phyloP scores from a whole-genome alignment of 2,888 invertebrate species.

The Watsonalla cultraria region DNA sequence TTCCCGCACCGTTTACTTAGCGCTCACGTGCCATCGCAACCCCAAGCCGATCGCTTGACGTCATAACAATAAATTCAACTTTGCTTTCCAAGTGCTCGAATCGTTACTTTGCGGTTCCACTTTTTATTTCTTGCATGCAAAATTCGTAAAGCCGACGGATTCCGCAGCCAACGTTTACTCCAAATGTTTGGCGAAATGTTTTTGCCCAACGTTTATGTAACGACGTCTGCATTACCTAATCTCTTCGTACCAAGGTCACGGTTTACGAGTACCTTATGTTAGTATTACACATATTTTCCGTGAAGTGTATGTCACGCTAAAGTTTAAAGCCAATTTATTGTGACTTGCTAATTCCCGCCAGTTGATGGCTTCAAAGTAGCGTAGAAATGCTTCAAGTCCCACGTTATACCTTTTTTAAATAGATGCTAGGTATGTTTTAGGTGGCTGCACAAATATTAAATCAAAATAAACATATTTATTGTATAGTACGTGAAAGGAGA shows the following conservation, averaged over 20 bases:
- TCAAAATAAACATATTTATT: no score
- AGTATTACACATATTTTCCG: no score
- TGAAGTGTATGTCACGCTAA: no score
- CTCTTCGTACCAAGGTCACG: background rate
- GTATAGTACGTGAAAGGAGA: no score
- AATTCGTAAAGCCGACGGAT: background rate
- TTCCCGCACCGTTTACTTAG: background rate
- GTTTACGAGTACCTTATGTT: background rate
- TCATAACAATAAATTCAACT: background rate
- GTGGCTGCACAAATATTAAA: no score
- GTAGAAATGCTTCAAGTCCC: no score
- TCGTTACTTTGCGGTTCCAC: background rate
- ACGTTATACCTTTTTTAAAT: no score
- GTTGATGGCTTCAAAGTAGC: no score
- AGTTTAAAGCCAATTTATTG: no score
- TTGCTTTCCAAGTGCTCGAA: background rate
- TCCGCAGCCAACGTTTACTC: background rate
- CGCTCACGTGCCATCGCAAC: background rate
- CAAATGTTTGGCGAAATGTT: background rate
- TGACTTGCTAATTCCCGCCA: no score
- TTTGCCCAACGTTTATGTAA: constrained; percentile 1
- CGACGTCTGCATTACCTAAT: background rate
- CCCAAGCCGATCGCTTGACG: background rate
- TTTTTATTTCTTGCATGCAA: background rate
- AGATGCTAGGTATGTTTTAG: no score